These are phyloP conservation scores for Anadara kagoshimensis DNA, from an alignment of 1,140 invertebrate species.

Conservation along the genomic window DNA sequence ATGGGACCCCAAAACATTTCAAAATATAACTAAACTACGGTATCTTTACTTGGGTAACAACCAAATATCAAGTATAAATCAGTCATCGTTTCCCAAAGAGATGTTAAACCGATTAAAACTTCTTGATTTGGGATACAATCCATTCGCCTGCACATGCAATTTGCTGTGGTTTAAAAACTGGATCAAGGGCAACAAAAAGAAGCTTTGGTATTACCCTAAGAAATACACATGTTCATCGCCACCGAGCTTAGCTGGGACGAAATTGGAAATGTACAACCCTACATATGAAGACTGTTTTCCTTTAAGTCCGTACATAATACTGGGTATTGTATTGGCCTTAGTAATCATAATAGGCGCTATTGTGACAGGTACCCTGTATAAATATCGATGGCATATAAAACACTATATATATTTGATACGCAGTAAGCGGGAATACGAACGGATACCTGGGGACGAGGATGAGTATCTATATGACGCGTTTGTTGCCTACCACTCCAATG, in stretches of 20 bases:
- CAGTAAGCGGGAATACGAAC: neutral
- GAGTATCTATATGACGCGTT: slow-evolving; percentile 1
- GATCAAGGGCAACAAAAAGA: neutral
- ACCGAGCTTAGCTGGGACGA: neutral
- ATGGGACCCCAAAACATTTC: neutral
- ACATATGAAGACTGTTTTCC: neutral
- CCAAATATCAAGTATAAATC: neutral
- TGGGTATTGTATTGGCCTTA: neutral
- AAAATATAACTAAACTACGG: neutral
- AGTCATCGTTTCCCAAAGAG: neutral
- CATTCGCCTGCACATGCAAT: slow-evolving; percentile 6
- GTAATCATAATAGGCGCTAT: neutral
- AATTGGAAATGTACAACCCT: neutral
- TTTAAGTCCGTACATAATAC: neutral
- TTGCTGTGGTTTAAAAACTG: slow-evolving; percentile 6
- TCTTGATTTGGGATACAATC: slow-evolving; percentile 2
- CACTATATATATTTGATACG: neutral
- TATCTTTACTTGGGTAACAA: neutral
- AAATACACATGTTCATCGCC: neutral
- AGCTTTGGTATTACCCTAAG: neutral
- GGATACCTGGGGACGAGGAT: neutral
- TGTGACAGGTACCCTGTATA: neutral
- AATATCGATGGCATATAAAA: neutral
- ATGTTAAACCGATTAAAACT: neutral
- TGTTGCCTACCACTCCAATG: neutral